A percentile compares a stretch with the other conserved stretches of the same genome.
Conservation (phyloP, 1,140 invertebrate species). For the Orchesella cincta region DNA sequence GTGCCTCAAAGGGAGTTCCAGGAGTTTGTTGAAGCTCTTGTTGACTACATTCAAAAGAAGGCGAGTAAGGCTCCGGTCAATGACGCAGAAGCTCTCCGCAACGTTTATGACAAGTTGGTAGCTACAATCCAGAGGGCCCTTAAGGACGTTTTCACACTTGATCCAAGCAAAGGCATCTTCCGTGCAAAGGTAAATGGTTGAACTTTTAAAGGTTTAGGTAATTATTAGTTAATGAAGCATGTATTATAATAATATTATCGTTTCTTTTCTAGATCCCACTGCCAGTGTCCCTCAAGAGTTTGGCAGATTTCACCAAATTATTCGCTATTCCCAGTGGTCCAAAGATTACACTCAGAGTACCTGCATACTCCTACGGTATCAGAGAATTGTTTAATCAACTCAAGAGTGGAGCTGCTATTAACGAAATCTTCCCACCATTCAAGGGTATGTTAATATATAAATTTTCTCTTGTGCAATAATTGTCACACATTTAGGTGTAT, state of each 20-base stretch:
- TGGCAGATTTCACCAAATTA: constrained; percentile 38
- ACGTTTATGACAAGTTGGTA: constrained; percentile 59
- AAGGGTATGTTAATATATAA: constrained; percentile 35
- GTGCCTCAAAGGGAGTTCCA: constrained; percentile 57
- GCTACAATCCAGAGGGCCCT: constrained; percentile 54
- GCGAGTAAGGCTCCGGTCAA: constrained; percentile 59
- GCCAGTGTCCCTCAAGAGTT: constrained; percentile 37
- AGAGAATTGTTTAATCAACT: constrained; percentile 28
- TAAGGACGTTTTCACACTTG: constrained; percentile 41
- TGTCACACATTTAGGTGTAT: background rate
- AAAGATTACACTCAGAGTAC: constrained; percentile 14
- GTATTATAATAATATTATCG: no score
- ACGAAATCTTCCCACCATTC: constrained; percentile 38
- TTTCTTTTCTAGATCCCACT: constrained; percentile 38
- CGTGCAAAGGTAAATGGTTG: constrained; percentile 43
- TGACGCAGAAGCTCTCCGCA: constrained; percentile 61
- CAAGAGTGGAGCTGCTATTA: constrained; percentile 3
- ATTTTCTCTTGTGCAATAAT: no score
- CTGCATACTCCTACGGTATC: constrained; percentile 34
- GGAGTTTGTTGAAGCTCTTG: constrained; percentile 60
- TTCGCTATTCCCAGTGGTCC: constrained; percentile 7
- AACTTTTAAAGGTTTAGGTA: no score
- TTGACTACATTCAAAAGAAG: constrained; percentile 66
- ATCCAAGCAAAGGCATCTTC: constrained; percentile 39
- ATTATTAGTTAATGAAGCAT: no score